phyloP scores from a whole-genome alignment of 2,888 invertebrate genomes.

The Acanthosoma haemorrhoidale region DNA sequence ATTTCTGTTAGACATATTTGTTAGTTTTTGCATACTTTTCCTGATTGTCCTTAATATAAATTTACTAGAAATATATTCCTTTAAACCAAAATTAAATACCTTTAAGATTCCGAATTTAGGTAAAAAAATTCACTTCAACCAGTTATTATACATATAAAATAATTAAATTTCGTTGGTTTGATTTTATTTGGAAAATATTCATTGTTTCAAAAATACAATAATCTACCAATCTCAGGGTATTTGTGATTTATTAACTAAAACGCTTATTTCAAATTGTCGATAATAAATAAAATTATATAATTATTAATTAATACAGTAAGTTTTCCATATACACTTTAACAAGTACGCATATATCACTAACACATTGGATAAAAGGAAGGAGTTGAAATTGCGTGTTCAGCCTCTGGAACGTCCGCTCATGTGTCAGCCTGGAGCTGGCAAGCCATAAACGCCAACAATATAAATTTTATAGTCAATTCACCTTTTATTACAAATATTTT shows the following conservation, averaged over 20 bases:
- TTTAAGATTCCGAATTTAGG: constrained; percentile 3
- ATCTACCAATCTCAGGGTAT: constrained; percentile 32
- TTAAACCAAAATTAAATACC: background rate
- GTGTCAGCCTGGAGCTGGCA: constrained; percentile 6
- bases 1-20: too few species aligned
- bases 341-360: constrained; percentile 37
- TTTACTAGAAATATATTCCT: background rate
- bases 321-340: constrained; percentile 33
- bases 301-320: constrained; percentile 30
- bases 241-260: constrained; percentile 1
- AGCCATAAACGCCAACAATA: constrained; percentile 24
- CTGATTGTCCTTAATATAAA: background rate
- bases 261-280: constrained; percentile 23
- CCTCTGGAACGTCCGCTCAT: constrained; percentile 1
- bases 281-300: constrained; percentile 32
- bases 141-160: constrained; percentile 30
- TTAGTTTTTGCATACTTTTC: too few species aligned
- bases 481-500: constrained; percentile 32
- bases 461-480: constrained; percentile 25
- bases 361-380: constrained; percentile 29
- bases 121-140: background rate
- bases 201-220: constrained; percentile 40
- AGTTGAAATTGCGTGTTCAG: constrained; percentile 14
- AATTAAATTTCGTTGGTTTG: constrained; percentile 38
- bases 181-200: constrained; percentile 34